phyloP scores from a whole-genome alignment of 1,140 invertebrate genomes.

The Nixonia krombeini region DNA sequence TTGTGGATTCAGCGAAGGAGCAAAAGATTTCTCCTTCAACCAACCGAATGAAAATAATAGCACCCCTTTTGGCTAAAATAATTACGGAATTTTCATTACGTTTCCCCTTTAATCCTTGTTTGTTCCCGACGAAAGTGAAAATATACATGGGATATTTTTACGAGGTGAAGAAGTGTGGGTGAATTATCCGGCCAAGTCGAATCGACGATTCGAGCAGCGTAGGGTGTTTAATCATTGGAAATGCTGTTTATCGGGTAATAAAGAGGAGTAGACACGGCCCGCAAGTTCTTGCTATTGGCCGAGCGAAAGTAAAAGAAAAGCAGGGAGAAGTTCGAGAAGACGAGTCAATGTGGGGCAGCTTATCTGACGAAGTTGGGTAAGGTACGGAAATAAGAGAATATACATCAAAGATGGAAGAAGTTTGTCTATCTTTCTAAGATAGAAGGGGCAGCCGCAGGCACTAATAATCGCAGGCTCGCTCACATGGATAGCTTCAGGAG shows the following conservation, averaged over 20 bases:
- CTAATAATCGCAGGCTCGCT: conserved; percentile 29
- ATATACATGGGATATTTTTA: too few relatives aligned
- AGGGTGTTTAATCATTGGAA: conserved; percentile 31
- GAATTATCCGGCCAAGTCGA: too few relatives aligned
- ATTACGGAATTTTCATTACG: too few relatives aligned
- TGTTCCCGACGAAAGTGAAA: too few relatives aligned
- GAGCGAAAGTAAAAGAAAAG: conserved; percentile 1
- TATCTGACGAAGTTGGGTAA: conserved; percentile 9
- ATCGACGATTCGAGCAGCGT: too few relatives aligned
- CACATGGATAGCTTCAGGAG: conserved; percentile 44
- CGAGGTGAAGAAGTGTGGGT: too few relatives aligned
- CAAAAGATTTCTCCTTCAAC: too few relatives aligned
- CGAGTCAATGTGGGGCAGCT: background rate
- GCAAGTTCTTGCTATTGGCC: conserved; percentile 5
- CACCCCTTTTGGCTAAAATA: too few relatives aligned
- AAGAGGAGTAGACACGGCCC: conserved; percentile 1
- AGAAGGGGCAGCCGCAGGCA: conserved; percentile 9
- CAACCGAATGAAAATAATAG: too few relatives aligned
- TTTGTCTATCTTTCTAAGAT: conserved; percentile 24
- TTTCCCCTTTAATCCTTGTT: too few relatives aligned
- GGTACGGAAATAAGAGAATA: conserved; percentile 12
- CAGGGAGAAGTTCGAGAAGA: conserved; percentile 2
- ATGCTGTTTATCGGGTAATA: conserved; percentile 16
- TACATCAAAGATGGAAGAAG: conserved; percentile 17
- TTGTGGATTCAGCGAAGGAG: too few relatives aligned